Evolutionary conservation across 2,113 vertebrate genomes (phyloP).

Genomic region (Aviceda subcristata): DNA sequence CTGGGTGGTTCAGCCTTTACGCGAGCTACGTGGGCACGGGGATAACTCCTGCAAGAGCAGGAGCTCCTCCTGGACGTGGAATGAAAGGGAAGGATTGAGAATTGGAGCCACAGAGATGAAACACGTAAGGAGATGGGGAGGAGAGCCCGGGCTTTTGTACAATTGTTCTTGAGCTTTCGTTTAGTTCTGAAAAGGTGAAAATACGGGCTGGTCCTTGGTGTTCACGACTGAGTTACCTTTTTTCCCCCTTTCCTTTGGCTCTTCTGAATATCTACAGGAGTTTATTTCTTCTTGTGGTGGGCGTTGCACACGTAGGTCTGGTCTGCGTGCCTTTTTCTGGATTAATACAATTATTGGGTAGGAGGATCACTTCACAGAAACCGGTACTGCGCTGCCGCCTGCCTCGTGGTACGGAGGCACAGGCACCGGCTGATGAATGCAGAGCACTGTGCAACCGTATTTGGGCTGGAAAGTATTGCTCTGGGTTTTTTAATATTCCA

Average conservation of each 20-base stretch:
- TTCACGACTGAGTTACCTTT: background rate
- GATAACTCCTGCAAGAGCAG: background rate
- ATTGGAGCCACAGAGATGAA: background rate
- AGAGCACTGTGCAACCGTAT: background rate
- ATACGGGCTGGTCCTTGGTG: background rate
- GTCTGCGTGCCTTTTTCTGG: background rate
- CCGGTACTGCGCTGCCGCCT: background rate
- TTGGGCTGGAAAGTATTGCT: background rate
- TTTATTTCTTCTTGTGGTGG: background rate
- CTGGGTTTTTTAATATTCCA: background rate
- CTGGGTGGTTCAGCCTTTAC: background rate
- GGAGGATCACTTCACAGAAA: background rate
- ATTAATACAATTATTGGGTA: background rate
- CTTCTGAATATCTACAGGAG: background rate
- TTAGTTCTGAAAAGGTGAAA: background rate
- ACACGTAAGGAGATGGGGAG: background rate
- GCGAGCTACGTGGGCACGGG: background rate
- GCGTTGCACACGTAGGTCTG: background rate
- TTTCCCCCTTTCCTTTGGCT: background rate
- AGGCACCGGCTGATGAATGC: background rate
- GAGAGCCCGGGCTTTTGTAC: background rate
- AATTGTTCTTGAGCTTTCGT: background rate
- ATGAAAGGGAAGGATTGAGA: background rate
- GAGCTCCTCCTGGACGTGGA: background rate
- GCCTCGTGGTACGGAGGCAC: fast-evolving